Evolutionary conservation across 2,888 invertebrate genomes (phyloP), one percentile per base, ranked within the genome.

Genomic region (Rhimphoctona megacephalus): DNA sequence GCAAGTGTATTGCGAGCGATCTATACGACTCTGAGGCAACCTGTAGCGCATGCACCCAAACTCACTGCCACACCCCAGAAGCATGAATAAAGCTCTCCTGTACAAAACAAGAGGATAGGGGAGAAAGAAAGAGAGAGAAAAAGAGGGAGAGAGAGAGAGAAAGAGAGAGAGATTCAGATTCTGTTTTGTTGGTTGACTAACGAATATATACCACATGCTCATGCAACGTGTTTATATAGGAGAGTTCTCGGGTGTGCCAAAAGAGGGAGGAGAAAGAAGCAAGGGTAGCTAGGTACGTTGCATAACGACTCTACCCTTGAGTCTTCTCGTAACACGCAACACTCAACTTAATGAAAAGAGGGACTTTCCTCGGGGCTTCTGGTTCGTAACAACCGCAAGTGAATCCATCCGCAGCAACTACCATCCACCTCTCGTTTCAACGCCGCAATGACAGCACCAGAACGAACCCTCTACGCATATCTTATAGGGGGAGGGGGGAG

Each of bases 261-360:
- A 77, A 81, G 80, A 57, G 79, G 81, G 57, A 70, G 61, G 83
- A 74, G 74, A 61, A 61, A 78, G 72, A 79, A 85, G 70, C 61
- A 70, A 72, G 76, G 72, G 22, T 72, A 72, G 82, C 85, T 69
- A 83, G 83, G 91, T 90, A 83, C 79, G 85, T 91, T 88, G 91
- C 91, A 90, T 91, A 91, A 92, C 90, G 91, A 92, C 91, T 92
- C 90, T 92, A 85, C 91, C 91, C 92, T 92, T 91, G 92, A 92
- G 92, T 91, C 91, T 92, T 91, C 91, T 91, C 91, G 90, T 92
- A 92, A 90, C 93, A 92, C 92, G 92, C 93, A 92, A 94, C 93
- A 94, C 93, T 94, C 92, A 93, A 91, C 92, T 93, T 94, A 93
- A 94, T 94, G 93, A 94, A 93, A 92, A 92, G 92, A 92, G 92